These are phyloP conservation scores for Kryptopterus vitreolus DNA, from an alignment of 2,797 vertebrate species.

Conservation along the genomic window DNA sequence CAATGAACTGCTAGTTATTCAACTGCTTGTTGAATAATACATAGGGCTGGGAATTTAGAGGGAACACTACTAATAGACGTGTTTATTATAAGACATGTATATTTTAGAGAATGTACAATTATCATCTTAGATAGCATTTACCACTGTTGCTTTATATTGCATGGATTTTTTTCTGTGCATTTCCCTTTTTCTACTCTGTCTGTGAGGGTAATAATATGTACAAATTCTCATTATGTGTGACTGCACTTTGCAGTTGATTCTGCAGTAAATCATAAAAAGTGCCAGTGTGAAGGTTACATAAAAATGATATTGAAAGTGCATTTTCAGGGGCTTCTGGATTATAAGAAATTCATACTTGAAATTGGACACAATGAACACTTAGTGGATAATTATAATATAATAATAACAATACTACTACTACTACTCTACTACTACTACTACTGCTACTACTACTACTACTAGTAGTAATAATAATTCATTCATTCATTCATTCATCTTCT, in stretches of 20 bases:
- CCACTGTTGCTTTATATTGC: background rate
- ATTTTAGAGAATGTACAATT: background rate
- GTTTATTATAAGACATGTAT: background rate
- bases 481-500: too few species aligned
- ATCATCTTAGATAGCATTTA: background rate
- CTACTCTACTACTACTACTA: too few species aligned
- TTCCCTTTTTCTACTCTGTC: background rate
- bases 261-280: background rate
- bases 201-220: background rate
- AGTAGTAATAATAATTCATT: too few species aligned
- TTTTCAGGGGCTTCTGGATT: background rate
- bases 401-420: too few species aligned
- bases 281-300: background rate
- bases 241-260: background rate
- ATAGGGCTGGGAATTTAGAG: conserved; percentile 73
- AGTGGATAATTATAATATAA: background rate
- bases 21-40: conserved; percentile 79
- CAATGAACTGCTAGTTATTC: conserved; percentile 74
- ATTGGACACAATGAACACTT: background rate
- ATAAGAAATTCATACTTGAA: background rate
- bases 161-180: background rate
- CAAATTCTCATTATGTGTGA: background rate
- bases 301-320: background rate
- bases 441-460: too few species aligned
- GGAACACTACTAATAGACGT: background rate